Percentiles rank a stretch among this genome's conserved stretches.
Evolutionary conservation across 1,140 invertebrate species (phyloP).

Genomic region (Oedothorax gibbosus): DNA sequence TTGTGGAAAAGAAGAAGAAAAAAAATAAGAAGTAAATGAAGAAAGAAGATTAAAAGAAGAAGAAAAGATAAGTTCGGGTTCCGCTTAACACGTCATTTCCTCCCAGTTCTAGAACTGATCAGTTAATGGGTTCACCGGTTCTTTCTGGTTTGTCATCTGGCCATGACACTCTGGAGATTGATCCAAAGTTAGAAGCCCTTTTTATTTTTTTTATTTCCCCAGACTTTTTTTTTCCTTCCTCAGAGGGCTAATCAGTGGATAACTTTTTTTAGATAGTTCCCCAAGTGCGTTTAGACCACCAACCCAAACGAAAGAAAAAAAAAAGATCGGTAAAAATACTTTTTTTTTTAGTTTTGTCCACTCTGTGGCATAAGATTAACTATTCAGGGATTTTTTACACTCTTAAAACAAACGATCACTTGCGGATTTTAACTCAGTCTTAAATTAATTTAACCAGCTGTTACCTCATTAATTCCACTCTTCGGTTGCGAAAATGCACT

Average conservation of each 20-base stretch:
- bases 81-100: constrained; percentile 61
- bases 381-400: too few relatives aligned
- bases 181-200: constrained; percentile 41
- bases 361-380: too few relatives aligned
- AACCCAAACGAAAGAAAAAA: neutral
- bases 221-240: constrained; percentile 12
- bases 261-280: constrained; percentile 15
- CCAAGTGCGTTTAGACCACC: neutral
- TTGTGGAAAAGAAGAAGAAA: constrained; percentile 10
- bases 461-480: too few relatives aligned
- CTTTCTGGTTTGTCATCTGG: constrained; percentile 60
- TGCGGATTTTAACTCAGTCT: too few relatives aligned
- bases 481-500: too few relatives aligned
- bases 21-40: constrained; percentile 28
- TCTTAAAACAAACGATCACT: too few relatives aligned
- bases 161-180: constrained; percentile 58
- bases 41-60: constrained; percentile 11
- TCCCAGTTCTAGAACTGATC: constrained; percentile 61
- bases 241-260: constrained; percentile 45
- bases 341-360: too few relatives aligned
- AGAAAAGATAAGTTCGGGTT: constrained; percentile 56
- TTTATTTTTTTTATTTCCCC: neutral
- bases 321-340: neutral
- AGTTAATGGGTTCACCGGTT: constrained; percentile 61
- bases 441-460: too few relatives aligned